A percentile compares a stretch with the other conserved stretches of the same genome.
Evolutionary conservation across 2,888 invertebrate species (phyloP).

Genomic region (Bombylius discolor): DNA sequence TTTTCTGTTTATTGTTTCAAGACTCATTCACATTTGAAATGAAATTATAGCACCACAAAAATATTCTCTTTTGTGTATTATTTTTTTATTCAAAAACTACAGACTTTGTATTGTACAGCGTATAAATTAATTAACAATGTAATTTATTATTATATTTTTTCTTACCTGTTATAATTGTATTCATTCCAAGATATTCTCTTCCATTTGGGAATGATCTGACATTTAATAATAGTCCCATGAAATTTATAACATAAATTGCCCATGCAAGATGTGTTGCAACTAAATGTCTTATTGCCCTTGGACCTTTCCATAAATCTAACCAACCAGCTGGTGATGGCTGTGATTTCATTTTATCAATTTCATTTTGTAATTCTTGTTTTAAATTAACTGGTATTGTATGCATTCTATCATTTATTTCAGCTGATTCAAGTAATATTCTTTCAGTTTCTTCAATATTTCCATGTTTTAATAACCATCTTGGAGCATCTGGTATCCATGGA

Average conservation of each 20-base stretch:
- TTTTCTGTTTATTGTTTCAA: no score
- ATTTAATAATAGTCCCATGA: conserved; percentile 38
- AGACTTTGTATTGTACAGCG: no score
- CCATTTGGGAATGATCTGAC: conserved; percentile 33
- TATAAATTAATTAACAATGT: no score
- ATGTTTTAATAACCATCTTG: conserved; percentile 35
- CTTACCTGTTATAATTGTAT: conserved; percentile 36
- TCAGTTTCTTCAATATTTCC: conserved; percentile 29
- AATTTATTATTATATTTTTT: no score
- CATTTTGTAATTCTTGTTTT: conserved; percentile 21
- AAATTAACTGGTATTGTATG: neutral
- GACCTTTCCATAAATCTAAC: conserved; percentile 29
- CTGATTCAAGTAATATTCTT: conserved; percentile 28
- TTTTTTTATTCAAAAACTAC: no score
- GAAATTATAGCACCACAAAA: no score
- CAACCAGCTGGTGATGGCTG: conserved; percentile 26
- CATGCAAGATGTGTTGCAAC: conserved; percentile 31
- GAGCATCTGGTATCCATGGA: conserved; percentile 38
- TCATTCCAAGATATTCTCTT: conserved; percentile 30
- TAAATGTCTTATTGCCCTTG: conserved; percentile 28
- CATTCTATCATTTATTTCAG: conserved; percentile 30
- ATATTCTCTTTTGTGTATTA: no score
- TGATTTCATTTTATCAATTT: conserved; percentile 24
- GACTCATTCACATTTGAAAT: no score
- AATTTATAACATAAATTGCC: conserved; percentile 33